phyloP scores from a whole-genome alignment of 2,888 invertebrate genomes.

The Chloroclystis v-ata region DNA sequence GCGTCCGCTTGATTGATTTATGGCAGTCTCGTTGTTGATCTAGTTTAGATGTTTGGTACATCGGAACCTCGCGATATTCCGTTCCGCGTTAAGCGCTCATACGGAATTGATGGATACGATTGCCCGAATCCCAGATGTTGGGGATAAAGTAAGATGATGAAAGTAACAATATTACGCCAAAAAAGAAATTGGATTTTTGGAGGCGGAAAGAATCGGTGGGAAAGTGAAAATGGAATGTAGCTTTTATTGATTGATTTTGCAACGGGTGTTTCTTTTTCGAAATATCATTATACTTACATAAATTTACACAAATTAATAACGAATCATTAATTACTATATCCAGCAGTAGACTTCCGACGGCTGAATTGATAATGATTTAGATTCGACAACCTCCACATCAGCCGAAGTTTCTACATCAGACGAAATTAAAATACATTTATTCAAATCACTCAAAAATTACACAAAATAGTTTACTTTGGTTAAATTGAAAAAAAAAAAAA shows the following conservation, averaged over 20 bases:
- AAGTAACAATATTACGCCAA: constrained; percentile 30
- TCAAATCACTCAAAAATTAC: too few species aligned
- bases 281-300: too few species aligned
- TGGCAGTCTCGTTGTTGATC: constrained; percentile 37
- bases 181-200: constrained; percentile 27
- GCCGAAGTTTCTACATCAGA: too few species aligned
- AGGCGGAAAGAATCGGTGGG: constrained; percentile 13
- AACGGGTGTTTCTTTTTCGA: background rate
- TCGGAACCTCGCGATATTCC: constrained; percentile 11
- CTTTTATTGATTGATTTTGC: constrained; percentile 5
- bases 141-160: constrained; percentile 30
- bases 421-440: too few species aligned
- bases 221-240: constrained; percentile 18
- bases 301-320: too few species aligned
- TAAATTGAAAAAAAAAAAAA: too few species aligned
- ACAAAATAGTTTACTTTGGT: too few species aligned
- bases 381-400: too few species aligned
- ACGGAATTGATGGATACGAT: constrained; percentile 30
- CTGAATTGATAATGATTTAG: too few species aligned
- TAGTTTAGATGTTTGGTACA: constrained; percentile 43
- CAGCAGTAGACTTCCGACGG: too few species aligned
- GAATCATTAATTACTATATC: too few species aligned
- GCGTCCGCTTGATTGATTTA: constrained; percentile 53
- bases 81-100: constrained; percentile 23
- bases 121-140: constrained; percentile 30